Base-by-base conservation (phyloP, 1,140 invertebrate genomes). In the Bombus confusus region DNA sequence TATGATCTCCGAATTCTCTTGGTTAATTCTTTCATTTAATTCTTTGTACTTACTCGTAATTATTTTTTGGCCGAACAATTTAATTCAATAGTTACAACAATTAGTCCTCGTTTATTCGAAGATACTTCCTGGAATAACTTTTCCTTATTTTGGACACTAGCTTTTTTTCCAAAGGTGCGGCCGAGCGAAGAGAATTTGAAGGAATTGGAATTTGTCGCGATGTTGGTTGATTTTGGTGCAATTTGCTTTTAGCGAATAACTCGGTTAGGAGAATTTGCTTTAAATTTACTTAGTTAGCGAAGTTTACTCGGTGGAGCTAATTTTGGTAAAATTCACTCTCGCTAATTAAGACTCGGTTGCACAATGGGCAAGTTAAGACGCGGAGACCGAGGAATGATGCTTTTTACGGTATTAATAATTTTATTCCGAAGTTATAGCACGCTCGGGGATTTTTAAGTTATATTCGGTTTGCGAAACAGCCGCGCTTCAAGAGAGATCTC, bases 171-270 rank as follows among this genome's bases (percentile, higher is more conserved):
- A 10, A 73, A 43, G 3, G n/a, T 22, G 5, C 13, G 6, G 6
- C 13, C 15, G 25, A 39, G n/a, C 74, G 25, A 39, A 5, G 37
- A 15, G n/a, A 78, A 78, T 78, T 59, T 39, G 31, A 34, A 78
- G 15, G 34, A 66, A 80, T 52, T 52, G 59, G 22, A 69, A 69
- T 68, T 57, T 72, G 68, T 81, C 59, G 47, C 47, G 64, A 81
- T 62, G 68, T 59, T 43, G 43, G 69, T 69, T 66, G 78, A 69
- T 41, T 80, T 28, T 34, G 64, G 64, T 69, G 78, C 78, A 80
- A 80, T 80, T 80, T 80, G 78, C 64, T 80, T 80, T 80, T 69
- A 80, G 78, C 64, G 52, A 80, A 66, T 69, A 80, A 80, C 64
- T 69, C 66, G 64, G 64, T 80, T 80, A 62, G 22, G 78, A 8